Percentiles rank a stretch among this genome's conserved stretches.
phyloP scores from a whole-genome alignment of 2,888 invertebrate species.

The Trissolcus japonicus region DNA sequence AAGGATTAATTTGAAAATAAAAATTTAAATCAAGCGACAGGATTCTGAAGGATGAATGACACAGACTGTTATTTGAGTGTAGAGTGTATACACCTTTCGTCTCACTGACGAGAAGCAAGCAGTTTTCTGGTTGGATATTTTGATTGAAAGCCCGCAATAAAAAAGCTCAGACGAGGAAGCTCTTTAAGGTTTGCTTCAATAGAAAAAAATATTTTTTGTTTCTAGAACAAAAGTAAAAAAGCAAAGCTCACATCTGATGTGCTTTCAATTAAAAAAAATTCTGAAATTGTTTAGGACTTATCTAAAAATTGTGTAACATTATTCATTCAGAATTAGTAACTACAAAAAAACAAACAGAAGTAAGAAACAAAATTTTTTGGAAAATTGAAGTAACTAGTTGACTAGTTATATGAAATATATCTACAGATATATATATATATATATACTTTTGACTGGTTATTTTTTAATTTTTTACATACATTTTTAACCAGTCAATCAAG shows the following conservation, averaged over 20 bases:
- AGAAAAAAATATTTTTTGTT: slow-evolving; percentile 33
- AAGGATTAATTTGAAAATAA: neutral
- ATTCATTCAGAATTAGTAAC: too few species aligned
- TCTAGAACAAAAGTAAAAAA: slow-evolving; percentile 16
- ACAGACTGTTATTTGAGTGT: slow-evolving; percentile 4
- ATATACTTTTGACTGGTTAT: too few species aligned
- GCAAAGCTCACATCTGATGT: slow-evolving; percentile 22
- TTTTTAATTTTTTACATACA: too few species aligned
- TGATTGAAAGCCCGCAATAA: slow-evolving; percentile 24
- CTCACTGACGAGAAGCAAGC: slow-evolving; percentile 44
- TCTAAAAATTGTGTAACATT: too few species aligned
- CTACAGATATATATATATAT: too few species aligned
- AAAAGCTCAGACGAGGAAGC: slow-evolving; percentile 44
- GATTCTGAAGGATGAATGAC: neutral
- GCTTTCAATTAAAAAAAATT: too few species aligned
- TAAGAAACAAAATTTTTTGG: too few species aligned
- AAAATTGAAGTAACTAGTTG: too few species aligned
- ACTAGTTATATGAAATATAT: too few species aligned
- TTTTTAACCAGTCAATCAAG: neutral
- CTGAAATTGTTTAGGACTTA: too few species aligned
- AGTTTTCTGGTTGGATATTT: slow-evolving; percentile 9
- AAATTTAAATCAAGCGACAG: neutral
- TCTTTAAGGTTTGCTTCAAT: slow-evolving; percentile 49
- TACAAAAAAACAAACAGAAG: too few species aligned
- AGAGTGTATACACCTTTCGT: slow-evolving; percentile 33